Percentiles rank a stretch among this genome's conserved stretches.
Evolutionary conservation across 2,888 invertebrate species (phyloP).

Genomic region (Minunthozetes semirufus): DNA sequence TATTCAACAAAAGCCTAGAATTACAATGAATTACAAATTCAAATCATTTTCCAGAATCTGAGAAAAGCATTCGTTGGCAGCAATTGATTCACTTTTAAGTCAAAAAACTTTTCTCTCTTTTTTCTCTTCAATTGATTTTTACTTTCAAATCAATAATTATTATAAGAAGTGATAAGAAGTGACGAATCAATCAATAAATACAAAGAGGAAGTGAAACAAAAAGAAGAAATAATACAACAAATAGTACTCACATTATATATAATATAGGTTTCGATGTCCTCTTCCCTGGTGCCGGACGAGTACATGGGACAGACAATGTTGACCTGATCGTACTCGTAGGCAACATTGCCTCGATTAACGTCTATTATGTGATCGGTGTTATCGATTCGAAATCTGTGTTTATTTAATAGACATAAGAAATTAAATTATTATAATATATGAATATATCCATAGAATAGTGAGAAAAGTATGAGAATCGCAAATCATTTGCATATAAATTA

Average conservation of each 20-base stretch:
- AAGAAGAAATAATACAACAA: background rate
- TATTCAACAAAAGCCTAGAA: constrained; percentile 1
- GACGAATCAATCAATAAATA: constrained; percentile 21
- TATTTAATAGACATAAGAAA: constrained; percentile 26
- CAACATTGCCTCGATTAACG: constrained; percentile 83
- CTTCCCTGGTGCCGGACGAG: constrained; percentile 69
- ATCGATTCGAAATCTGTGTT: constrained; percentile 77
- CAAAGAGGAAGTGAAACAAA: background rate
- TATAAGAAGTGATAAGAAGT: constrained; percentile 8
- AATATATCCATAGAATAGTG: background rate
- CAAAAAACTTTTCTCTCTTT: background rate
- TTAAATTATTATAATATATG: constrained; percentile 29
- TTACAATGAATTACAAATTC: constrained; percentile 22
- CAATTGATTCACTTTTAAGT: constrained; percentile 19
- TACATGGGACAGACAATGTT: constrained; percentile 92
- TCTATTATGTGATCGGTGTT: constrained; percentile 95
- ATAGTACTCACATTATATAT: constrained; percentile 72
- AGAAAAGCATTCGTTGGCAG: constrained; percentile 8
- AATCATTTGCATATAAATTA: constrained; percentile 20
- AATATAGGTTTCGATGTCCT: constrained; percentile 88
- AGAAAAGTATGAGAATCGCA: background rate
- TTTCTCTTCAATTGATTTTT: constrained; percentile 18
- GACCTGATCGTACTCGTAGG: constrained; percentile 90
- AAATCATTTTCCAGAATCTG: constrained; percentile 12
- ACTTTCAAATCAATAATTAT: constrained; percentile 27